Evolutionary conservation across 2,888 invertebrate species (phyloP), one percentile per base, ranked within the genome.

Genomic region (Eulithis testata): DNA sequence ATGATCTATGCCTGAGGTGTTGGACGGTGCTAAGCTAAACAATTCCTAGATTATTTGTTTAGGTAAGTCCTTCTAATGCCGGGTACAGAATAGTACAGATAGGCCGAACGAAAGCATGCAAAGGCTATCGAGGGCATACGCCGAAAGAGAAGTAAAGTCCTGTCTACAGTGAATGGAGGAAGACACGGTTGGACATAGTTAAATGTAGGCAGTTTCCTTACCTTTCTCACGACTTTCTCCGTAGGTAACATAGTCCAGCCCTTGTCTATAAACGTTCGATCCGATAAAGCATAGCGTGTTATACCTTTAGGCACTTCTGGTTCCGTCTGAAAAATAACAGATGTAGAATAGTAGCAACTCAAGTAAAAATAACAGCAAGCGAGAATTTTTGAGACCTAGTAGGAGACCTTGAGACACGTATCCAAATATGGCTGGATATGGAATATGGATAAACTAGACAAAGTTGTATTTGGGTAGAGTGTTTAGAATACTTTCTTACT

Each of bases 191-290:
- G 21, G 21, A 21, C 21, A 21, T 31, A 31, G 31, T 31, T 31
- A 1, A 31, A 31, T 31, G 31, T 31, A 31, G 21, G 21, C 21
- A 21, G 21, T 1, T 8, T 12, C n/a, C 63, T 75, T 80, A 89
- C 91, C 82, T 91, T 92, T 45, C 89, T 81, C 9, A 91, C 89
- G n/a, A 90, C 83, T 85, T 90, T 91, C 72, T 90, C 89, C 1
- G 88, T 90, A 12, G 91, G 91, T 47, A 91, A 69, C 85, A 86
- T 82, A n/a, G 91, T 91, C 91, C 91, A 92, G 4, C 91, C 91
- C 65, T 91, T 91, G 5, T 91, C 89, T 52, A 91, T 91, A 70
- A 88, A 91, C 3, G 84, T 69, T 4, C 89, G 88, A 76, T 91
- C 88, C 2, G 91, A 91, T 69, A 91, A 76, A 37, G 88, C 82